Evolutionary conservation across 2,797 vertebrate species (phyloP).

Genomic region (Podargus strigoides): DNA sequence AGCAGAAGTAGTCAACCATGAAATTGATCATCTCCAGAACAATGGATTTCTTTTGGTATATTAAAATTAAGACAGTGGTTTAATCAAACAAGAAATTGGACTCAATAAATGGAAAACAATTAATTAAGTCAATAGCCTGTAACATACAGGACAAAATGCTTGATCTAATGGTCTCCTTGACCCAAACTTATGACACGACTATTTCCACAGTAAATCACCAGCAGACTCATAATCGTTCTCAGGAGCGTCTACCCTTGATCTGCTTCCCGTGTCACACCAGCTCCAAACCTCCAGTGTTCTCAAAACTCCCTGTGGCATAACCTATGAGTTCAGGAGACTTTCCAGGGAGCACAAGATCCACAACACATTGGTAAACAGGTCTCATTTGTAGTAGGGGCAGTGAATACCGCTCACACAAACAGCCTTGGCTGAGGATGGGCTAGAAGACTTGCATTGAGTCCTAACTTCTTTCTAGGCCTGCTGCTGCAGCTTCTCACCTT

Average conservation of each 20-base stretch:
- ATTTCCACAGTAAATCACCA: background rate
- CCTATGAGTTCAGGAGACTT: background rate
- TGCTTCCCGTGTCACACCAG: background rate
- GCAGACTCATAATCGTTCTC: background rate
- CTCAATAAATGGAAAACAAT: background rate
- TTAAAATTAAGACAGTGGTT: background rate
- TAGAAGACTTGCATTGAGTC: background rate
- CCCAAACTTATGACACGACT: background rate
- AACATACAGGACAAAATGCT: background rate
- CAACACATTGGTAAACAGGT: background rate
- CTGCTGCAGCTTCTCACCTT: conserved; percentile 76
- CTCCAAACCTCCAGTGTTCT: background rate
- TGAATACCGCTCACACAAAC: background rate
- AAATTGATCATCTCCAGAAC: background rate
- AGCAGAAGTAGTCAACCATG: background rate
- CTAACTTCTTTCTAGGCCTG: background rate
- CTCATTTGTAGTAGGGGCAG: background rate
- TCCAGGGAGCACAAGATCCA: background rate
- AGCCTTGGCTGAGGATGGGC: background rate
- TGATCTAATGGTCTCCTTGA: background rate
- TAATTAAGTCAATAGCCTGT: background rate
- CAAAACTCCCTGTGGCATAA: background rate
- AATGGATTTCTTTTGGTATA: background rate
- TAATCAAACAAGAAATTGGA: background rate
- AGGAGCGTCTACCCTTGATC: background rate